phyloP scores from a whole-genome alignment of 2,888 invertebrate genomes.

The Stegana nigrithorax region DNA sequence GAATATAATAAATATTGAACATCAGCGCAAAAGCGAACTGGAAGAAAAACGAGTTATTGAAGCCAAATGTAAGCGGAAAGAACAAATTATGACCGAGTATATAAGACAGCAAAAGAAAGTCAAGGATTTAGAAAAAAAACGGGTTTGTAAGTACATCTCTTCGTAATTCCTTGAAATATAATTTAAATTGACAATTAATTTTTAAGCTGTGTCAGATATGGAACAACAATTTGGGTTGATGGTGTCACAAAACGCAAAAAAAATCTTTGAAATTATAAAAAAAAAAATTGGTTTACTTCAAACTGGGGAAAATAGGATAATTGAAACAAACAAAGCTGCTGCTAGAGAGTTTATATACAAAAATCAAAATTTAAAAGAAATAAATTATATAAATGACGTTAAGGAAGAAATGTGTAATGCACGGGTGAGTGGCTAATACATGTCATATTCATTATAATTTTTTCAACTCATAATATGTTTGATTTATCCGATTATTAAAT shows the following conservation, averaged over 20 bases:
- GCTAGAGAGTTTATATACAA: slow-evolving; percentile 47
- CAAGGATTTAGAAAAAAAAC: slow-evolving; percentile 31
- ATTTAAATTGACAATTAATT: not conserved
- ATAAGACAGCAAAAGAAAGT: slow-evolving; percentile 41
- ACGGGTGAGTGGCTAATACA: slow-evolving; percentile 33
- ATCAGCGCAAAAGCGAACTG: slow-evolving; percentile 48
- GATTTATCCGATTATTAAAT: not conserved
- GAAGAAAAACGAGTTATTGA: slow-evolving; percentile 57
- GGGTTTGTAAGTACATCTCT: slow-evolving; percentile 38
- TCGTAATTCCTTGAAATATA: slow-evolving; percentile 31
- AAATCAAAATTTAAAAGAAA: slow-evolving; percentile 44
- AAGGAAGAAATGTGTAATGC: slow-evolving; percentile 56
- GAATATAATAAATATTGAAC: slow-evolving; percentile 53
- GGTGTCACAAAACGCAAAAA: slow-evolving; percentile 44
- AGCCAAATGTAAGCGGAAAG: slow-evolving; percentile 38
- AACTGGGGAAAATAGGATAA: too few species aligned
- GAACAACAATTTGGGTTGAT: slow-evolving; percentile 43
- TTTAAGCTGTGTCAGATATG: slow-evolving; percentile 53
- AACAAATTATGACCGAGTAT: slow-evolving; percentile 40
- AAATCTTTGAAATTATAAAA: slow-evolving; percentile 54
- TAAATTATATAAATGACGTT: slow-evolving; percentile 37
- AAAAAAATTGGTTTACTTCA: slow-evolving; percentile 57
- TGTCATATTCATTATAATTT: not conserved
- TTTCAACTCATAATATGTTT: not conserved
- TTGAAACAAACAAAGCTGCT: slow-evolving; percentile 48